Evolutionary conservation across 2,113 vertebrate species (phyloP), one percentile per base, ranked within the genome.

Genomic region (Apaloderma vittatum): DNA sequence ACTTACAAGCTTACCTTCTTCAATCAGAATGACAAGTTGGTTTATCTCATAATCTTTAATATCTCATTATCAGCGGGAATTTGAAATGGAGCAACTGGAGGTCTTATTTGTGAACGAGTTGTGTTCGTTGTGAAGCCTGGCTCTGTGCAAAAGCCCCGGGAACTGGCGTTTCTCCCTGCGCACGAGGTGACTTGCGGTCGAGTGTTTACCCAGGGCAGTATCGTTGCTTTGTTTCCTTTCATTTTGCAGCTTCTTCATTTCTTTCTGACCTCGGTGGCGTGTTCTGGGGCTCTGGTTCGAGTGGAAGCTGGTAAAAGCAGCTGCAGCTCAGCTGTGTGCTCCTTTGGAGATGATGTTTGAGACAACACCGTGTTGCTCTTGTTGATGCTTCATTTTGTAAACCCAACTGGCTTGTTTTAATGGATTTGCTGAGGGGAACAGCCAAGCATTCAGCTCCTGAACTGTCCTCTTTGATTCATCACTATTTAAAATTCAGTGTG

Each of bases 21-120:
- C 70, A 92, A 76, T 93, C 76, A 72, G 67, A 89, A 84, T 45
- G 57, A 45, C 79, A 61, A 12, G 48, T 84, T 78, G 67, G 27
- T 89, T 96, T 88, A 93, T 88, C 90, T 92, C 68, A 52, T 96
- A 90, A 96, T 95, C 91, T 95, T 93, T 86, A 95, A 83, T 96
- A 95, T 89, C 91, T 96, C 65, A 89, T 96, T 94, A 96, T 89
- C 70, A 92, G 73, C 59, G 49, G 83, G 73, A 92, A 75, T 45
- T 86, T 80, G 52, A 93, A 96, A 74, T 0, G 72, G 83, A 94
- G 27, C 80, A 94, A 94, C 81, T 74, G 74, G 77, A 86, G 59
- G 67, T 73, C 77, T 84, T 87, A 80, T 68, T 86, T 87, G 49
- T 57, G 91, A 88, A 45, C 66, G 90, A 86, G 81, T 71, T 72